Evolutionary conservation across 1,140 invertebrate species (phyloP).

Genomic region (Rhynchophorus ferrugineus): DNA sequence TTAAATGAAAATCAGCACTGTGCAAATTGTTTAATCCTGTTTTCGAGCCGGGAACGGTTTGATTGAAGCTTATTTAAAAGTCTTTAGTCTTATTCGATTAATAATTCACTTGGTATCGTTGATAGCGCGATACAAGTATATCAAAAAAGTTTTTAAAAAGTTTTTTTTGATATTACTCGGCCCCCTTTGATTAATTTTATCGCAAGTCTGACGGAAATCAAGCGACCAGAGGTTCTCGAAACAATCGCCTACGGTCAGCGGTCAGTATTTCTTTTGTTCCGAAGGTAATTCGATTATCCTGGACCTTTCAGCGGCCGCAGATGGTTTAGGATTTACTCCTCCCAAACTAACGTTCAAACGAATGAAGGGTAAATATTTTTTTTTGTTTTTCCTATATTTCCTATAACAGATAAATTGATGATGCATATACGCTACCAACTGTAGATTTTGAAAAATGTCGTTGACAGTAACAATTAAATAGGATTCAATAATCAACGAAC

Average conservation of each 20-base stretch:
- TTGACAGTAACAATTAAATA: too few species aligned
- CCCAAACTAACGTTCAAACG: neutral
- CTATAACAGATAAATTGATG: too few species aligned
- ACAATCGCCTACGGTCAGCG: slow-evolving; percentile 18
- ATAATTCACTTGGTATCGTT: too few species aligned
- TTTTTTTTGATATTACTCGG: neutral
- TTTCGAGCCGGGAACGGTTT: slow-evolving; percentile 17
- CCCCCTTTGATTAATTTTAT: slow-evolving; percentile 4
- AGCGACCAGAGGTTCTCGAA: slow-evolving; percentile 13
- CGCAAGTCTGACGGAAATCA: slow-evolving; percentile 7
- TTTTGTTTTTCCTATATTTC: neutral
- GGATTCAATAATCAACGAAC: too few species aligned
- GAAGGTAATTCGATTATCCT: slow-evolving; percentile 15
- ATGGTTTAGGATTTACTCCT: slow-evolving; percentile 14
- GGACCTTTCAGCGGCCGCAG: slow-evolving; percentile 18
- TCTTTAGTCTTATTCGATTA: too few species aligned
- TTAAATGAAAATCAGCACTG: slow-evolving; percentile 30
- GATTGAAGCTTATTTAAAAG: slow-evolving; percentile 23
- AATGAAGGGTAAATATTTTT: neutral
- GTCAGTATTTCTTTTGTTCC: slow-evolving; percentile 22
- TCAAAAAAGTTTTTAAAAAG: too few species aligned
- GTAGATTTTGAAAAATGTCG: too few species aligned
- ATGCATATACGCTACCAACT: too few species aligned
- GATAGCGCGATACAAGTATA: too few species aligned
- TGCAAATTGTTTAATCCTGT: slow-evolving; percentile 17